Evolutionary conservation across 2,113 vertebrate genomes (phyloP), one percentile per base, ranked within the genome.

Genomic region (Herpailurus yagouaroundi): DNA sequence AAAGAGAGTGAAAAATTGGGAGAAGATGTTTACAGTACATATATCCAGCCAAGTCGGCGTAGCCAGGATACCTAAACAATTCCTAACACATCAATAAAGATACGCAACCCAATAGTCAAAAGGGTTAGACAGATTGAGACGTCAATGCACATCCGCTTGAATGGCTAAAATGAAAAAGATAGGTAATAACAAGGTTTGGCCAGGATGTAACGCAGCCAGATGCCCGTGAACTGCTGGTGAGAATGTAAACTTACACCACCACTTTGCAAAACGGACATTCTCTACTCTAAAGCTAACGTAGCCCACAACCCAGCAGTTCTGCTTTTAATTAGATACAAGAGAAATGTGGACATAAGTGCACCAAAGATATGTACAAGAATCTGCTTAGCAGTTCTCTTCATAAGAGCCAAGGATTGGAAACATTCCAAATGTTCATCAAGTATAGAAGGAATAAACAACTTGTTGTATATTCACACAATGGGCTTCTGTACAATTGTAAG

Each of bases 371-470:
- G 21, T 71, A 80, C 48, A 94, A 36, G 63, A 91, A 94, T 85
- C 64, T 15, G 82, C 50, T 33, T 95, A 89, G 52, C 21, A 89
- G 48, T 50, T 64, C 45, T 93, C 31, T 52, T 95, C 68, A 33
- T 88, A 84, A 71, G 45, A 91, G 27, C 33, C 11, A 85, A 88
- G 27, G 94, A 71, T 25, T 96, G 45, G 77, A 88, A 94, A 45
- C 69, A 85, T 76, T 11, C 27, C 41, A 71, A 94, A 81, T 81
- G 55, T 18, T 55, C 60, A 92, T 71, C 41, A 84, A 87, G 7
- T 92, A 31, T 76, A 89, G 84, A 97, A 91, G 41, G 71, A 91
- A 96, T 71, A 95, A 80, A 76, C 84, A 87, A 83, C 36, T 91
- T 82, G 5, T 90, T 95, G 27, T 91, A 57, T 80, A 50, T 19